Evolutionary conservation across 1,140 invertebrate species (phyloP), one percentile per base, ranked within the genome.

Genomic region (Harlomillsia oculata): DNA sequence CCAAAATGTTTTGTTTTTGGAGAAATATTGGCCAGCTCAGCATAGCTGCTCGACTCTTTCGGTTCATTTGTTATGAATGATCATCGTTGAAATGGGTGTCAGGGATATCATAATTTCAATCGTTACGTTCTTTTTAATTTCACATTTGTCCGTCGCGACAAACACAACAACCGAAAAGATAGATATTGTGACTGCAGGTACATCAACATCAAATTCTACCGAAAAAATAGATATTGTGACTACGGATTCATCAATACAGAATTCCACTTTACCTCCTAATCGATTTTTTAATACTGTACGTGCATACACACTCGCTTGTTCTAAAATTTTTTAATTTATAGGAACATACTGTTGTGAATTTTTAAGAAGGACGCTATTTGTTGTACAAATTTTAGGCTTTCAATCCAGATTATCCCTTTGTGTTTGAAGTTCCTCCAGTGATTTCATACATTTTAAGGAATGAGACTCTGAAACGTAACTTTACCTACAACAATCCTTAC

Each of bases 391-490:
- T 44, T n/a, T 14, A 62, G 59, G 62, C 59, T 2, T 58, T 45
- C 40, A 61, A 64, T 41, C 36, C 48, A 16, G 53, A 53, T 41
- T 52, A 64, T 30, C 63, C 63, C 8, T 64, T 64, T 29, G 28
- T 53, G 25, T 64, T 59, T 29, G 45, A 44, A 16, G 55, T 64
- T 18, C 63, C 63, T 13, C 57, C 57, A 21, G 14, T 57, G 5
- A 44, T 64, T 25, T 37, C n/a, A 11, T 29, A 40, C 30, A 49
- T 64, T 28, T n/a, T 56, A 11, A 32, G 44, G n/a, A 56, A 57
- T 51, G 37, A 52, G 36, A 57, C 55, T 8, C 30, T 44, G 3
- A 1, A n/a, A 6, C 41, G 44, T 18, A 57, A 51, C n/a, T 51
- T 52, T 18, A 32, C 40, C 8, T 51, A 43, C 30, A 37, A 54